Percentiles rank a stretch among this genome's conserved stretches.
Evolutionary conservation across 1,140 invertebrate genomes (phyloP).

Genomic region (Cydia splendana): DNA sequence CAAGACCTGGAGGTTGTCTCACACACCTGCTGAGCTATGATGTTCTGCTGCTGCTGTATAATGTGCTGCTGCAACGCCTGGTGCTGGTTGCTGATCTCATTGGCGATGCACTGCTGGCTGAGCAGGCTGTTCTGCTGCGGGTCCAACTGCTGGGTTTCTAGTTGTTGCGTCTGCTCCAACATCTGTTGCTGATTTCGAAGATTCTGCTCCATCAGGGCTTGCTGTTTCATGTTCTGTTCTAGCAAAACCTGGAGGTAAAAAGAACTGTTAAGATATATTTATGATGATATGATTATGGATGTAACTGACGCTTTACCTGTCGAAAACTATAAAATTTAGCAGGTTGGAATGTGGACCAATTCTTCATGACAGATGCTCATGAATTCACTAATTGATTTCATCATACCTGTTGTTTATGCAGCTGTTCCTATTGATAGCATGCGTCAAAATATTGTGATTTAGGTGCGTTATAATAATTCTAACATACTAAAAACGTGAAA

Average conservation of each 20-base stretch:
- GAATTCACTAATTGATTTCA: slow-evolving; percentile 3
- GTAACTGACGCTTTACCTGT: background rate
- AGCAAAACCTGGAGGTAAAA: slow-evolving; percentile 46
- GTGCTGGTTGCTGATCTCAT: slow-evolving; percentile 74
- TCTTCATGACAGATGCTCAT: background rate
- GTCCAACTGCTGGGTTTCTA: slow-evolving; percentile 33
- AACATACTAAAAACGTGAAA: no score
- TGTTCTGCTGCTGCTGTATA: slow-evolving; percentile 71
- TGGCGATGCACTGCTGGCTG: slow-evolving; percentile 54
- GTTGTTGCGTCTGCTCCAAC: slow-evolving; percentile 64
- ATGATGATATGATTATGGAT: background rate
- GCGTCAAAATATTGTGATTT: background rate
- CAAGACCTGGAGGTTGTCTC: background rate
- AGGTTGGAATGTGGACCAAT: slow-evolving; percentile 24
- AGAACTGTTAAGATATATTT: background rate
- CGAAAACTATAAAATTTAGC: slow-evolving; percentile 40
- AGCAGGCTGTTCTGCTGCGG: slow-evolving; percentile 53
- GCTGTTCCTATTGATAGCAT: slow-evolving; percentile 6
- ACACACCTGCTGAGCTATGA: slow-evolving; percentile 67
- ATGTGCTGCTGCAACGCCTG: slow-evolving; percentile 72
- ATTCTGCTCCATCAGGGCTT: slow-evolving; percentile 66
- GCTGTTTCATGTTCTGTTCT: slow-evolving; percentile 61
- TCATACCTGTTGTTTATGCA: slow-evolving; percentile 23
- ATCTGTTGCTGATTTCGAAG: slow-evolving; percentile 34
- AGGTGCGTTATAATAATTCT: background rate